Conservation (phyloP, 2,888 invertebrate species). For the Ophion costatus region DNA sequence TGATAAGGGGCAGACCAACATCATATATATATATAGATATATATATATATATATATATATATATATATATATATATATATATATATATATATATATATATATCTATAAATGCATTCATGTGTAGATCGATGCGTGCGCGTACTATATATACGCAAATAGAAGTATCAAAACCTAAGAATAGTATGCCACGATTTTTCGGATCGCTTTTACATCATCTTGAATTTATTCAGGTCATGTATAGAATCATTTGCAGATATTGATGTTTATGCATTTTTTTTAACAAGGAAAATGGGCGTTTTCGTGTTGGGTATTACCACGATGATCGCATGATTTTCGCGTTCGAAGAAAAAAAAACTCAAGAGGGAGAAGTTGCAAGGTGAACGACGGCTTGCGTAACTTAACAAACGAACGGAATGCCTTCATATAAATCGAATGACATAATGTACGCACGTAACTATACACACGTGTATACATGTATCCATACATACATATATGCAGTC, state of each 20-base stretch:
- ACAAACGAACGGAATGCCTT: slow-evolving; percentile 48
- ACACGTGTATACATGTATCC: not conserved
- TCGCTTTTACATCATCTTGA: too few relatives aligned
- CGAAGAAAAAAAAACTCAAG: slow-evolving; percentile 32
- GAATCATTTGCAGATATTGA: not conserved
- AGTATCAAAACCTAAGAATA: not conserved
- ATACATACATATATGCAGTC: not conserved
- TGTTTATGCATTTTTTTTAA: not conserved
- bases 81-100: slow-evolving; percentile 1
- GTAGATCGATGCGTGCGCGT: not conserved
- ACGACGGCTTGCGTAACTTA: slow-evolving; percentile 58
- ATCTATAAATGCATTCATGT: not conserved
- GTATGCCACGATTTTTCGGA: too few relatives aligned
- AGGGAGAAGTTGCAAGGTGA: slow-evolving; percentile 58
- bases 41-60: slow-evolving; percentile 1
- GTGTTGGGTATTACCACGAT: not conserved
- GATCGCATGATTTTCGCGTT: slow-evolving; percentile 28
- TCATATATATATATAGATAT: slow-evolving; percentile 4
- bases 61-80: not conserved
- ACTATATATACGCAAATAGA: not conserved
- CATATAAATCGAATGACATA: slow-evolving; percentile 45
- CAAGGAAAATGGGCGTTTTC: not conserved
- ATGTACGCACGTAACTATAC: slow-evolving; percentile 19
- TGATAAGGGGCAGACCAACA: slow-evolving; percentile 35
- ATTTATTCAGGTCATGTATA: too few relatives aligned